Evolutionary conservation across 2,797 vertebrate species (phyloP), one percentile per base, ranked within the genome.

Genomic region (Coregonus suidteri): DNA sequence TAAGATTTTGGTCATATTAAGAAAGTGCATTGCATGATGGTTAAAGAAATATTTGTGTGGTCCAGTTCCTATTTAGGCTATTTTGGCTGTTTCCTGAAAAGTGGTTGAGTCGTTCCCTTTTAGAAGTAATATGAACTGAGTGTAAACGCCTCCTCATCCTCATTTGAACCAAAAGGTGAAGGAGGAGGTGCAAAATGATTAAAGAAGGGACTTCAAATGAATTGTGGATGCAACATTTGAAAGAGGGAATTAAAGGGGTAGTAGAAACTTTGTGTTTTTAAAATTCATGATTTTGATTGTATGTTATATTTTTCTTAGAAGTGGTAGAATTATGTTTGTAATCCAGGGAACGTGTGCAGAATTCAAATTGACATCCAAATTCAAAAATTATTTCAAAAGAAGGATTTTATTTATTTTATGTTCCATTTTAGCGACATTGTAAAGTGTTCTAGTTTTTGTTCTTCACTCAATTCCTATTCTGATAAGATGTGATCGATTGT

Each of bases 401-500:
- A 14, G 62, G 15, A 59, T 51, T 54, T 34, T 14, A 6, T 72
- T 76, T 80, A 75, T 15, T 89, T 87, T 85, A 31, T 82, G 83
- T 73, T 86, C 72, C 71, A 73, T 82, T 77, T 85, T n/a, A n/a
- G 6, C 83, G 47, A 81, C 51, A 30, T 79, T 37, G 9, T 64
- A 37, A 77, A 75, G 25, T 34, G 16, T 14, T 64, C 30, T 35
- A 59, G 68, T 79, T 77, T 80, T 56, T 73, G 25, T 73, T 54
- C 52, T 59, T 76, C 13, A 4, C 16, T 73, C 6, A 72, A 71
- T 71, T 15, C 1, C 1, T n/a, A 15, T 71, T 85, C 70, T 71
- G 35, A 85, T 83, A 79, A 84, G 77, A 69, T 87, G 81, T 80
- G 71, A 87, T 86, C 83, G 86, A 87, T 88, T 90, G 89, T 83